Evolutionary conservation across 2,888 invertebrate species (phyloP), one percentile per base, ranked within the genome.

Genomic region (Dynastes grantii): DNA sequence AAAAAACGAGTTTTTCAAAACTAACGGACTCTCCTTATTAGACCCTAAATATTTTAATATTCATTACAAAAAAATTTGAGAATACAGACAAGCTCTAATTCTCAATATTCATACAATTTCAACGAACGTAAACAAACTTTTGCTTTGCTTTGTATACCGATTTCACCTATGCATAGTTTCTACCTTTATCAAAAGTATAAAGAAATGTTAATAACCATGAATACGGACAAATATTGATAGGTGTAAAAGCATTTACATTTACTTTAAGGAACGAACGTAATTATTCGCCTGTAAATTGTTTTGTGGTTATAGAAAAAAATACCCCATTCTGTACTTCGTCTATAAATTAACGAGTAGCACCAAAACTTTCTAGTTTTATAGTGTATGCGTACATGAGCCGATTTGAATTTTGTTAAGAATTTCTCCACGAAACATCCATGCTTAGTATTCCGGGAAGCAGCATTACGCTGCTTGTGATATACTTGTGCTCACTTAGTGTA

Each of bases 391-490:
- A 58, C 32, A 55, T 58, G 55, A 37, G 6, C 32, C 55, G 37
- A 71, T 5, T 27, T 29, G 32, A 53, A 53, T 6, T 45, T n/a
- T 55, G 40, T 71, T 32, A 58, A 16, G 16, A 13, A 9, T 45
- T 45, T 11, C 11, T 45, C 8, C 45, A 45, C 45, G 11, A 11
- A 45, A 45, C 8, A 53, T 16, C 11, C 32, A 73, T 67, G 40
- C 55, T 70, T 58, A 22, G 8, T 9, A 16, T 58, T 0, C 22
- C 55, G 16, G 16, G 22, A 58, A 63, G 78, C 81, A 79, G 80
- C 80, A 13, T 79, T 22, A 67, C 77, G 80, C 79, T 82, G 80
- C 79, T 77, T 11, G 27, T 71, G 55, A 37, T 58, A 58, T 58
- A 37, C 29, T 22, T 40, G 22, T 77, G 45, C 61, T 77, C 55